Evolutionary conservation across 2,113 vertebrate species (phyloP).

Genomic region (Emydocephalus ijimae): DNA sequence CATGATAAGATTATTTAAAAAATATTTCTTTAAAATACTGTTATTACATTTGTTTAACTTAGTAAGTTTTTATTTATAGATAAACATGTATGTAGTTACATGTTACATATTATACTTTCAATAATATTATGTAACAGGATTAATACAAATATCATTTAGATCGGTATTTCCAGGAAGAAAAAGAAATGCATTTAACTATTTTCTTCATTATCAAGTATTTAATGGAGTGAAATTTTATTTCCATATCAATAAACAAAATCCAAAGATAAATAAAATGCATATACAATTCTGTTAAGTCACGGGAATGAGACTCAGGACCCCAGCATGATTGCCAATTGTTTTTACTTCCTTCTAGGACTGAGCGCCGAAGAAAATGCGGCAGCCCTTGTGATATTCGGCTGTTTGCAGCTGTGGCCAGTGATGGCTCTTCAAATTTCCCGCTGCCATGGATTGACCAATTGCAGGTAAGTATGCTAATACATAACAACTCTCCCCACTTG

Average conservation of each 20-base stretch:
- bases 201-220: not conserved
- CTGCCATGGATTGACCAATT: no score
- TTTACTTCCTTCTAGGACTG: no score
- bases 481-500: no score
- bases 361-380: no score
- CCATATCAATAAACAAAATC: not conserved
- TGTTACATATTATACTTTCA: not conserved
- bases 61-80: not conserved
- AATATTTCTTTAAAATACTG: not conserved
- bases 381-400: no score
- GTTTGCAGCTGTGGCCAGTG: no score
- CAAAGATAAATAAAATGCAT: not conserved
- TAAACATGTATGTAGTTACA: not conserved
- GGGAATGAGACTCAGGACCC: no score
- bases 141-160: not conserved
- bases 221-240: not conserved
- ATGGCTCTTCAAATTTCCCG: no score
- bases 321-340: no score
- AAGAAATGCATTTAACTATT: not conserved
- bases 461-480: no score
- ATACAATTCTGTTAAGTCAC: not conserved
- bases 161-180: not conserved
- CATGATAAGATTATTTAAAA: not conserved
- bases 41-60: not conserved
- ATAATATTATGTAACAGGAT: not conserved